Evolutionary conservation across 2,797 vertebrate genomes (phyloP).

Genomic region (Xenopus petersii): DNA sequence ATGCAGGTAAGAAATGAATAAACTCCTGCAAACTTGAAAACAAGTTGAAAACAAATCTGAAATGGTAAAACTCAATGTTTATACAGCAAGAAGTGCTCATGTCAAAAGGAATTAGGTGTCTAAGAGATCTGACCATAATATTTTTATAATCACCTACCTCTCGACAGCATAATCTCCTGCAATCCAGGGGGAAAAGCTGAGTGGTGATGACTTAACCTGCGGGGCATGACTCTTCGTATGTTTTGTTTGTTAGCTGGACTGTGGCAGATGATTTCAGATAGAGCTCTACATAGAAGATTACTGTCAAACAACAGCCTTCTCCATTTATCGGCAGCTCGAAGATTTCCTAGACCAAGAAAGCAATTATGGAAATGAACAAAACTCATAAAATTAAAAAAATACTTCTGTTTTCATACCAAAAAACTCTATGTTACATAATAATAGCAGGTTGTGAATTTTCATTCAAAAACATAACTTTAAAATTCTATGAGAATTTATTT

Average conservation of each 20-base stretch:
- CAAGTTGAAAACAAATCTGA: too few species aligned
- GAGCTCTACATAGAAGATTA: slow-evolving; percentile 19
- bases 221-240: slow-evolving; percentile 13
- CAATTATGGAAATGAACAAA: slow-evolving; percentile 31
- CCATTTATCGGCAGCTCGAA: slow-evolving; percentile 18
- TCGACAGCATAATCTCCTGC: slow-evolving; percentile 9
- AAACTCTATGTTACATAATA: too few species aligned
- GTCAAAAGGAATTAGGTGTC: slow-evolving; percentile 20
- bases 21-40: too few species aligned
- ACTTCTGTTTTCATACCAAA: too few species aligned
- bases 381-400: too few species aligned
- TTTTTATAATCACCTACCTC: slow-evolving; percentile 26
- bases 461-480: too few species aligned
- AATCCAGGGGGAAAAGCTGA: background rate
- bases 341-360: slow-evolving; percentile 26
- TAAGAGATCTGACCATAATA: background rate
- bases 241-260: slow-evolving; percentile 29
- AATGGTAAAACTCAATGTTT: too few species aligned
- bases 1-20: too few species aligned
- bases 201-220: slow-evolving; percentile 27
- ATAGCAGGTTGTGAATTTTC: too few species aligned
- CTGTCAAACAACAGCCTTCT: slow-evolving; percentile 5
- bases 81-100: background rate
- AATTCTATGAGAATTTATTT: too few species aligned
- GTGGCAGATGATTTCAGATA: slow-evolving; percentile 29